Base-by-base conservation (phyloP, 2,797 vertebrate genomes). In the Eulemur mongoz region DNA sequence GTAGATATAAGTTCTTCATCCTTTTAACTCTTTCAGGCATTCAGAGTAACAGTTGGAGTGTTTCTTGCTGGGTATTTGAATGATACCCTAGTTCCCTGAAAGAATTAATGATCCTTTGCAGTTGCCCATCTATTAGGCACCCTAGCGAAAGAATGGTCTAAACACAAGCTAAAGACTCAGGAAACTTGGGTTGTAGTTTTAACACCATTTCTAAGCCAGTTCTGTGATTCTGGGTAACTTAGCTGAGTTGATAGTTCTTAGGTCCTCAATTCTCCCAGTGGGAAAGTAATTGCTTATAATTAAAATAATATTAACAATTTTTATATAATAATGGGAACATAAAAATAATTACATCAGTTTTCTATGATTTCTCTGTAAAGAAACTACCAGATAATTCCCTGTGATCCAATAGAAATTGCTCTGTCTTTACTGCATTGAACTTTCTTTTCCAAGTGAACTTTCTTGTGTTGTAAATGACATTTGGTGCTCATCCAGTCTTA, bases 61-160 rank as follows among this genome's bases (percentile, higher is more conserved):
- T 79, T 94, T 80, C 35, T 94, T 93, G 23, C 20, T 89, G 35
- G 32, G 63, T 59, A 20, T 93, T 85, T 93, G 52, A 93, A 78
- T 63, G 43, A 65, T 48, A 35, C 22, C 1, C 12, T 52, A 1
- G 1, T 43, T 8, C 10, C 20, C 61, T 90, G 48, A 38, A 94
- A 91, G 13, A 72, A 79, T 43, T 92, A 91, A 93, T 86, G 43
- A 45, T 70, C 18, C 30, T 84, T 75, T 75, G 52, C 45, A 80
- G 17, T 75, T 80, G 65, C 7, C 1, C 2, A 32, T 65, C 40
- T 38, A 30, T 48, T 81, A 69, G 72, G 54, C 3, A 38, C 11
- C 8, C n/a, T 59, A 35, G 45, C 18, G 12, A 92, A 92, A 83
- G 8, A 73, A 35, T 40, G 32, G 2, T 82, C n/a, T 61, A 67